Percentiles rank a stretch among this genome's conserved stretches.
Conservation (phyloP, 2,797 vertebrate species). For the Eurystomus glaucurus region DNA sequence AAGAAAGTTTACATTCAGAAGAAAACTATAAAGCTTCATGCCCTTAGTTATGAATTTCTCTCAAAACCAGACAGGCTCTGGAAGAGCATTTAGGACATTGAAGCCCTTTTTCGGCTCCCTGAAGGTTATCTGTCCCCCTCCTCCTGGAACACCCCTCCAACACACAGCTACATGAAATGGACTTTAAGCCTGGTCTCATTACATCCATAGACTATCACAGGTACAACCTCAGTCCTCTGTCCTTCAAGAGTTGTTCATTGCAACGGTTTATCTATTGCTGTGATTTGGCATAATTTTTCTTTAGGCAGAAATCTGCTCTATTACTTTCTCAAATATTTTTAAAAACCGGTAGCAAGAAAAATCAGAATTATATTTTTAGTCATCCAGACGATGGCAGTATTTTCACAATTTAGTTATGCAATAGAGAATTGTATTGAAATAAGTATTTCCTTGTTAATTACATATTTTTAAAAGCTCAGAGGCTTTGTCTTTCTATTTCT, state of each 20-base stretch:
- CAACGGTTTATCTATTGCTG: background rate
- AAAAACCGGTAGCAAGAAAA: background rate
- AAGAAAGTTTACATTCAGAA: background rate
- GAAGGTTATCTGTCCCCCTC: rapidly evolving
- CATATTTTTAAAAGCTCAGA: background rate
- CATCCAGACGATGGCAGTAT: slow-evolving; percentile 65
- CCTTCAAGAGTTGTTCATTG: background rate
- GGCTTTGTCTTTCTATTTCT: background rate
- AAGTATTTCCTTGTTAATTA: background rate
- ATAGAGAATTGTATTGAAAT: background rate
- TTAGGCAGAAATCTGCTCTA: background rate
- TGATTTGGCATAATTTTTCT: background rate
- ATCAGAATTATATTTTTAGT: background rate
- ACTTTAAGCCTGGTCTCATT: background rate
- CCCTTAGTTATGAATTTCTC: background rate
- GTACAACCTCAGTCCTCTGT: background rate
- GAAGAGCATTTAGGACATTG: background rate
- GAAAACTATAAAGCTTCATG: background rate
- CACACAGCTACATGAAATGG: rapidly evolving
- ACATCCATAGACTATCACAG: background rate
- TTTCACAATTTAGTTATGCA: slow-evolving; percentile 25
- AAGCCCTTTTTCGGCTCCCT: background rate
- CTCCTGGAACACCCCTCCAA: rapidly evolving
- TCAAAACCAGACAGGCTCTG: background rate
- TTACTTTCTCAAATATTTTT: background rate